Conservation (phyloP, 2,797 vertebrate genomes). For the Euphonia xanthogaster region DNA sequence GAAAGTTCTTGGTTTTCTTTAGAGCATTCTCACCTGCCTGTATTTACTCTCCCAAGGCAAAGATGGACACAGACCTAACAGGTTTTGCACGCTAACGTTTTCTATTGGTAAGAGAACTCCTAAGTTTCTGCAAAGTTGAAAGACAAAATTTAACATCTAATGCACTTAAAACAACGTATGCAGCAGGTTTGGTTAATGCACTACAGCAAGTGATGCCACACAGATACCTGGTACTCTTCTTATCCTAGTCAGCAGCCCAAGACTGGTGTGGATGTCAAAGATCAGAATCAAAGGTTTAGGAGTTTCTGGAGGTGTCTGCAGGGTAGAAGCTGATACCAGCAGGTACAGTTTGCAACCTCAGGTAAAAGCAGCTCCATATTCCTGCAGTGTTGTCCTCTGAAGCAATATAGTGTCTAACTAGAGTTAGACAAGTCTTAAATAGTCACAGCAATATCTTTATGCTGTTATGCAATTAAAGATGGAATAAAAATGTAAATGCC, state of each 20-base stretch:
- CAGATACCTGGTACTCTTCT: neutral
- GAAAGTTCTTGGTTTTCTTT: neutral
- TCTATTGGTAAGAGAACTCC: neutral
- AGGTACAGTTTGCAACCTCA: neutral
- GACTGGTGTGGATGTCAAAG: neutral
- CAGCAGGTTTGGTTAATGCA: neutral
- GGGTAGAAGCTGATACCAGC: neutral
- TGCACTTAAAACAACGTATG: fast-evolving
- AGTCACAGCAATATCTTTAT: neutral
- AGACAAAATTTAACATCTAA: neutral
- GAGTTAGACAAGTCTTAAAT: neutral
- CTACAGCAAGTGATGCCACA: neutral
- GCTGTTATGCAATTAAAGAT: neutral
- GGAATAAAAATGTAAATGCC: neutral
- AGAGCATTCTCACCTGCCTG: neutral
- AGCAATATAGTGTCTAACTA: neutral
- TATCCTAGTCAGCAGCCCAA: neutral
- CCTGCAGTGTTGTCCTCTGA: neutral
- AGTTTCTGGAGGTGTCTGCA: neutral
- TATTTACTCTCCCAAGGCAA: neutral
- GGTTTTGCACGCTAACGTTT: neutral
- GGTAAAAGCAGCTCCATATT: neutral
- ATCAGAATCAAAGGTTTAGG: neutral
- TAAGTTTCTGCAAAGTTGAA: neutral
- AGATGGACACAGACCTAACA: neutral